These are phyloP conservation scores for Catharus bicknelli DNA, from an alignment of 2,113 vertebrate species.

Conservation along the genomic window DNA sequence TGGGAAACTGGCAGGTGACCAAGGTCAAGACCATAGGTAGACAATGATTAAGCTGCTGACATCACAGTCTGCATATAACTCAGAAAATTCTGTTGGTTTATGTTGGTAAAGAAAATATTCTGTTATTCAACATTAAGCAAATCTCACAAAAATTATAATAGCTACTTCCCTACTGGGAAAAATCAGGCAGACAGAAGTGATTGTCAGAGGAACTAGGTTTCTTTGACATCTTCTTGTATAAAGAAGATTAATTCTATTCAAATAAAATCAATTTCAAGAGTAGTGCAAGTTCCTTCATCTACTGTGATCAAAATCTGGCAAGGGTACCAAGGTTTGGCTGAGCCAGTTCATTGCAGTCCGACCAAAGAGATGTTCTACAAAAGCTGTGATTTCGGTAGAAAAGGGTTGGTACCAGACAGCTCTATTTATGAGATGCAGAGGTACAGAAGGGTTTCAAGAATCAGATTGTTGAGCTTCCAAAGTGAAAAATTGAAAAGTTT, in stretches of 20 bases:
- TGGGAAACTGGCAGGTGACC: neutral
- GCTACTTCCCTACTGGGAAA: neutral
- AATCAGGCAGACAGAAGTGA: neutral
- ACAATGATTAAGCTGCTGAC: neutral
- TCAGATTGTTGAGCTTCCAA: neutral
- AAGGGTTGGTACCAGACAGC: neutral
- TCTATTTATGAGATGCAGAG: neutral
- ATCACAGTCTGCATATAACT: neutral
- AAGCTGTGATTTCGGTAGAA: neutral
- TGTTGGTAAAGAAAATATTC: neutral
- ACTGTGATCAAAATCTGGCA: neutral
- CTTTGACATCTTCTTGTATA: neutral
- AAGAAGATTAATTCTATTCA: neutral
- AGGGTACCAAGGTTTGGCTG: neutral
- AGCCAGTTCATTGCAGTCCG: neutral
- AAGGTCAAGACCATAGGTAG: neutral
- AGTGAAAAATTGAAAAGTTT: neutral
- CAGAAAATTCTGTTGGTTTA: neutral
- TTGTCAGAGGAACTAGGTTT: neutral
- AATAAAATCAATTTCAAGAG: neutral
- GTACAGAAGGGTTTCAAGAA: neutral
- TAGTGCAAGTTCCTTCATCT: neutral
- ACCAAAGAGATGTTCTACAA: neutral
- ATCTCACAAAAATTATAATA: neutral
- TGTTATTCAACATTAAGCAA: neutral